phyloP scores from a whole-genome alignment of 2,113 vertebrate genomes.

The Promerops cafer region DNA sequence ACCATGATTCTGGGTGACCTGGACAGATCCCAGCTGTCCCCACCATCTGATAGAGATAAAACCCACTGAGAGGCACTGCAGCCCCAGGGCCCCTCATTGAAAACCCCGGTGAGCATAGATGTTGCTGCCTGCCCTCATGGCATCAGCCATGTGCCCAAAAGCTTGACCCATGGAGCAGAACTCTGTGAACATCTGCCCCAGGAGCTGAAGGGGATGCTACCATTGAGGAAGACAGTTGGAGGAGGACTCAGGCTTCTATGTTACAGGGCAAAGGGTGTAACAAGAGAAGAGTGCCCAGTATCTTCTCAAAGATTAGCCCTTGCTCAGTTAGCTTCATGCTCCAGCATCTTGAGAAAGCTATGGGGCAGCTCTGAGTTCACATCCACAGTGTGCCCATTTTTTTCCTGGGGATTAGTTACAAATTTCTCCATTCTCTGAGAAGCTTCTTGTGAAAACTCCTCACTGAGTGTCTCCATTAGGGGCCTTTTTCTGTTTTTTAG shows the following conservation, averaged over 20 bases:
- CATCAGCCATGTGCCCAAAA: not conserved
- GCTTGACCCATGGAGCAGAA: not conserved
- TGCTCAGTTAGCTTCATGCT: not conserved
- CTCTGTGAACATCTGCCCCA: not conserved
- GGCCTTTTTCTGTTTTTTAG: not conserved
- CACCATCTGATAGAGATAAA: rapidly evolving
- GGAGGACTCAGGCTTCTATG: rapidly evolving
- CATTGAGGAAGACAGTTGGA: not conserved
- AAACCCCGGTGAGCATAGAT: rapidly evolving
- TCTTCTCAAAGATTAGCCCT: not conserved
- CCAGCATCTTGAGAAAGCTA: not conserved
- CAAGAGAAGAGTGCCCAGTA: rapidly evolving
- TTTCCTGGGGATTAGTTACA: not conserved
- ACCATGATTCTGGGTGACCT: not conserved
- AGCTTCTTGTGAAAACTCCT: not conserved
- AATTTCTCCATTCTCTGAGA: not conserved
- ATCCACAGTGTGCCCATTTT: rapidly evolving
- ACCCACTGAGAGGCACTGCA: not conserved
- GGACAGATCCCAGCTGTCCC: not conserved
- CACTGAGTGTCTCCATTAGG: not conserved
- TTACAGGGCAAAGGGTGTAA: not conserved
- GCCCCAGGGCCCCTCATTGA: too few relatives aligned
- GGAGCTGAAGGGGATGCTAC: not conserved
- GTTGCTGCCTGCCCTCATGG: not conserved
- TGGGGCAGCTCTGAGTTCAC: not conserved